Conservation (phyloP, 2,888 invertebrate genomes). For the Anoplius nigerrimus region DNA sequence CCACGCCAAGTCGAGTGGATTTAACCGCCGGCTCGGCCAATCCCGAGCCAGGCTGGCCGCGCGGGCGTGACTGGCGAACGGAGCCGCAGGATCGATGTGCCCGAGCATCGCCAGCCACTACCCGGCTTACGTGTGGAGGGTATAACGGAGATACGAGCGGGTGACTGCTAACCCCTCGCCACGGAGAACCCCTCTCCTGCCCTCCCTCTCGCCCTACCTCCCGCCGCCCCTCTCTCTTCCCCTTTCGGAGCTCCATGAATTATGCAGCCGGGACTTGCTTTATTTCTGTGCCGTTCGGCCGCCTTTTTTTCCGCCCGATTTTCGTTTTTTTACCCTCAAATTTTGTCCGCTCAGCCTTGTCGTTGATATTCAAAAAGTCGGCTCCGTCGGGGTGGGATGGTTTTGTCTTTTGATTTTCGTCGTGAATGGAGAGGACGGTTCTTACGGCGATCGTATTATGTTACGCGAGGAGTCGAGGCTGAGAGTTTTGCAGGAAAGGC, state of each 20-base stretch:
- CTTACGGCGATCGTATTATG: background rate
- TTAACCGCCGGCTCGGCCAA: conserved; percentile 27
- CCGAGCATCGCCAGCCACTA: conserved; percentile 21
- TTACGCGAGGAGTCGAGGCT: too few relatives aligned
- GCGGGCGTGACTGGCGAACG: conserved; percentile 33
- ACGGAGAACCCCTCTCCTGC: conserved; percentile 9
- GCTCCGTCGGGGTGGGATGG: too few relatives aligned
- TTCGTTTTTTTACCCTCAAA: background rate
- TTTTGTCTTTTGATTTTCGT: too few relatives aligned
- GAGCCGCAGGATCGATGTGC: conserved; percentile 51
- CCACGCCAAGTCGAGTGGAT: conserved; percentile 33
- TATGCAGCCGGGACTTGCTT: conserved; percentile 56
- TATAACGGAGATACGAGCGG: conserved; percentile 35
- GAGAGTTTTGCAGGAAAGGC: too few relatives aligned
- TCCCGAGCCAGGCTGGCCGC: conserved; percentile 14
- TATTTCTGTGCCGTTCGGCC: conserved; percentile 35
- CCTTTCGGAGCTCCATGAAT: conserved; percentile 64
- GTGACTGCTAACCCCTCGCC: conserved; percentile 21
- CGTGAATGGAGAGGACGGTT: conserved; percentile 9
- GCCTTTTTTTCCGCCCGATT: conserved; percentile 2
- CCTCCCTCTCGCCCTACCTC: conserved; percentile 35
- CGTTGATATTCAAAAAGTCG: background rate
- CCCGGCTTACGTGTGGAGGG: conserved; percentile 24
- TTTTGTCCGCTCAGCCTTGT: background rate
- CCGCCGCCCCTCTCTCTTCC: conserved; percentile 41